A percentile compares a stretch with the other conserved stretches of the same genome.
phyloP scores from a whole-genome alignment of 2,888 invertebrate species.

The Octonoba sinensis region DNA sequence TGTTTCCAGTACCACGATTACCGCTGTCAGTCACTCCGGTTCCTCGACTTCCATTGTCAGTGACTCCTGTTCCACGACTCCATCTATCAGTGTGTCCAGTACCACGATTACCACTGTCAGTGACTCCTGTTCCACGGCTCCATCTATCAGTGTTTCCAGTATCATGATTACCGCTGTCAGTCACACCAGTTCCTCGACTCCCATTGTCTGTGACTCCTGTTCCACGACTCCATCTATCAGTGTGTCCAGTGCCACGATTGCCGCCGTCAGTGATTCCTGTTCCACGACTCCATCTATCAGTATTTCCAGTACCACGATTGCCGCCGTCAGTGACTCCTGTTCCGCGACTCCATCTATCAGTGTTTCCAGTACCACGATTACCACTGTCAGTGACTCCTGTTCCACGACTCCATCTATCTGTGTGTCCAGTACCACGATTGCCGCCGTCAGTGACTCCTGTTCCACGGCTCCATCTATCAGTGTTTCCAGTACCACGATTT shows the following conservation, averaged over 20 bases:
- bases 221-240: background rate
- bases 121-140: background rate
- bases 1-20: background rate
- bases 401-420: too few species aligned
- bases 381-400: background rate
- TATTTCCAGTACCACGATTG: background rate
- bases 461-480: too few species aligned
- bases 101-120: background rate
- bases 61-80: background rate
- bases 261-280: background rate
- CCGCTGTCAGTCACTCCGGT: background rate
- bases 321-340: conserved; percentile 13
- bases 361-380: background rate
- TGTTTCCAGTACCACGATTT: background rate
- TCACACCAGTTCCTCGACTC: background rate
- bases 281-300: background rate
- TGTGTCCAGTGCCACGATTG: background rate
- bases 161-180: background rate
- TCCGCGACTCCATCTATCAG: background rate
- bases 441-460: background rate
- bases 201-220: background rate
- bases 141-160: background rate
- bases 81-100: background rate
- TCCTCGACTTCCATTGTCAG: background rate
- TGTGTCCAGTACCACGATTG: background rate